These are phyloP conservation scores for Protaetia brevitarsis DNA, from an alignment of 1,140 invertebrate species.

Conservation along the genomic window DNA sequence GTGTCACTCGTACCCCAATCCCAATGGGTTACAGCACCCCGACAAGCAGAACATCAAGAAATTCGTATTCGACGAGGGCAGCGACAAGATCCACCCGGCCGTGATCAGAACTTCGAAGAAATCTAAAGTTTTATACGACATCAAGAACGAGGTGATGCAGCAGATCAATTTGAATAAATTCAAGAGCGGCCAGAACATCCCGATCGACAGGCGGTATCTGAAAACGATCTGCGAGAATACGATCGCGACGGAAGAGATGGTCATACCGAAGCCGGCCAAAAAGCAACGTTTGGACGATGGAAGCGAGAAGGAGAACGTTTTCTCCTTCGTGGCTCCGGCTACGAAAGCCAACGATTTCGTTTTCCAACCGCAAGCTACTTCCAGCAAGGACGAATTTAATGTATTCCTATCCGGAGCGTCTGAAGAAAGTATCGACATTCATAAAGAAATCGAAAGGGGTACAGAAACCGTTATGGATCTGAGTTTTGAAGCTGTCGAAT, in stretches of 20 bases:
- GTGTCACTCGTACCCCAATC: slow-evolving; percentile 1
- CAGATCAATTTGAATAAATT: slow-evolving; percentile 19
- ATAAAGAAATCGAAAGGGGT: neutral
- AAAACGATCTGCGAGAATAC: slow-evolving; percentile 4
- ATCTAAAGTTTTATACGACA: slow-evolving; percentile 22
- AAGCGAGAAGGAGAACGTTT: slow-evolving; percentile 1
- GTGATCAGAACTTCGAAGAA: neutral
- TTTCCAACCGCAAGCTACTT: neutral
- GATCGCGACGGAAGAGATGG: neutral
- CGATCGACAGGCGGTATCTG: neutral
- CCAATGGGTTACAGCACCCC: slow-evolving; percentile 20
- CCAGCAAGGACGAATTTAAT: slow-evolving; percentile 1
- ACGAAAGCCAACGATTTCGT: neutral
- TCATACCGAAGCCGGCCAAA: neutral
- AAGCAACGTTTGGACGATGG: neutral
- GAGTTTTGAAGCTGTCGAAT: neutral
- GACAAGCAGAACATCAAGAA: slow-evolving; percentile 16
- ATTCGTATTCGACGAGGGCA: neutral
- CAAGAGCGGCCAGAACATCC: neutral
- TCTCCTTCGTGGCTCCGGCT: neutral
- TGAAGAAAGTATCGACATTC: slow-evolving; percentile 8
- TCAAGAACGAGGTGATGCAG: slow-evolving; percentile 2
- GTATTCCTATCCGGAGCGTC: neutral
- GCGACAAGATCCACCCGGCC: neutral
- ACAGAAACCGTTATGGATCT: neutral